These are phyloP conservation scores for Calvadosia cruxmelitensis DNA, from an alignment of 30 jellyfish, hydroid and myxozoan species.

Conservation along the genomic window DNA sequence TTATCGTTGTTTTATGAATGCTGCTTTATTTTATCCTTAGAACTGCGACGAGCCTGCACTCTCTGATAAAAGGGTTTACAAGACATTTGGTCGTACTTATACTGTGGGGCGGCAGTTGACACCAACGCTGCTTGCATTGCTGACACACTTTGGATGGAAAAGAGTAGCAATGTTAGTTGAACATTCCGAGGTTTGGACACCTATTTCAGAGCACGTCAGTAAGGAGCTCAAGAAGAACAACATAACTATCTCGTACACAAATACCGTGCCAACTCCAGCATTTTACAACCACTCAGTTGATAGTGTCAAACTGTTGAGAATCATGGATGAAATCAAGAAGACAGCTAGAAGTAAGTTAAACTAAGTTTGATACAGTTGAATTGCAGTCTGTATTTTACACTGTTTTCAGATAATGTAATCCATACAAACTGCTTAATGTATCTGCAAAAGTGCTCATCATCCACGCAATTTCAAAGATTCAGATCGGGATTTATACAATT, in stretches of 20 bases:
- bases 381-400: too few species aligned
- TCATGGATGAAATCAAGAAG: conserved; percentile 31
- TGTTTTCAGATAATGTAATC: too few species aligned
- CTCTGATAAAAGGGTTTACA: conserved; percentile 32
- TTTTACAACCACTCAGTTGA: not conserved
- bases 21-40: conserved; percentile 9
- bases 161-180: conserved; percentile 55
- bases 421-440: too few species aligned
- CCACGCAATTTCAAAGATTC: too few species aligned
- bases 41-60: conserved; percentile 43
- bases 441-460: too few species aligned
- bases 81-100: conserved; percentile 77
- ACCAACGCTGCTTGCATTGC: conserved; percentile 57
- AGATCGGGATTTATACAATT: too few species aligned
- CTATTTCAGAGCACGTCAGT: conserved; percentile 49
- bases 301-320: conserved; percentile 4
- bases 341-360: conserved; percentile 50
- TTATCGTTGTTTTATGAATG: too few species aligned
- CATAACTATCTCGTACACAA: conserved; percentile 32
- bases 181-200: conserved; percentile 31
- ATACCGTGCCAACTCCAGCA: conserved; percentile 63
- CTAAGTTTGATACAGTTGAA: not conserved
- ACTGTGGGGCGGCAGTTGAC: conserved; percentile 68
- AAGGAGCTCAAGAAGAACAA: conserved; percentile 25
- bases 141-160: conserved; percentile 51